Conservation (phyloP, 2,113 vertebrate genomes). For the Ciconia boyciana region DNA sequence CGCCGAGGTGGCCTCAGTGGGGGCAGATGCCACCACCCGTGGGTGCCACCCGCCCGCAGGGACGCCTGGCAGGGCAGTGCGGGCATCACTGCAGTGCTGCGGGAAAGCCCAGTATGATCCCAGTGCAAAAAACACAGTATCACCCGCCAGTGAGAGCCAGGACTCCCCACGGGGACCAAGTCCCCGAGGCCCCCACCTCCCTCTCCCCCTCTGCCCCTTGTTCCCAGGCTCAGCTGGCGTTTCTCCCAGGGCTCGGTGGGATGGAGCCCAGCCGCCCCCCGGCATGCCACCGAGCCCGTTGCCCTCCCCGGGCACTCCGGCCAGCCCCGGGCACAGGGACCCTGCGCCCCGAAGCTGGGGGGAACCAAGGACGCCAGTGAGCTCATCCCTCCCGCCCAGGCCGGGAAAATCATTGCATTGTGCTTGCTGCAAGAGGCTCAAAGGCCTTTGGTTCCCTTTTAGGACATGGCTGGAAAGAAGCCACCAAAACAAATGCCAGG, state of each 20-base stretch:
- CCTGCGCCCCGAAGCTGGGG: fast-evolving
- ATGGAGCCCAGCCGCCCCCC: background rate
- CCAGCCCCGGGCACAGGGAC: background rate
- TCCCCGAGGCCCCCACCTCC: fast-evolving
- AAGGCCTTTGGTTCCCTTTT: slow-evolving; percentile 54
- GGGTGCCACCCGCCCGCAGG: background rate
- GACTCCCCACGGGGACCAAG: fast-evolving
- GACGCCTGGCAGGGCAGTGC: background rate
- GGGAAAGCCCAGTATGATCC: background rate
- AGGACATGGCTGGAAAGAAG: slow-evolving; percentile 15
- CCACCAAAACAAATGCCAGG: background rate
- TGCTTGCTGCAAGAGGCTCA: slow-evolving; percentile 12
- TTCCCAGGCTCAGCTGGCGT: background rate
- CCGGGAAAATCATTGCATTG: slow-evolving; percentile 56
- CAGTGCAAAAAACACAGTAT: fast-evolving
- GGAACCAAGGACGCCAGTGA: slow-evolving; percentile 21
- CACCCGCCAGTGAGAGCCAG: background rate
- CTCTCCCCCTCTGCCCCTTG: fast-evolving
- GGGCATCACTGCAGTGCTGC: background rate
- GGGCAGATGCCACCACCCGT: background rate
- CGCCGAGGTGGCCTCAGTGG: background rate
- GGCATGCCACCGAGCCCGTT: fast-evolving
- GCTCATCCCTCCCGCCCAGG: background rate
- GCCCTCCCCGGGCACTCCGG: background rate
- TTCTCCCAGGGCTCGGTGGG: background rate